These are phyloP conservation scores for Diadegma fenestrale DNA, from an alignment of 2,888 invertebrate species.

Conservation along the genomic window DNA sequence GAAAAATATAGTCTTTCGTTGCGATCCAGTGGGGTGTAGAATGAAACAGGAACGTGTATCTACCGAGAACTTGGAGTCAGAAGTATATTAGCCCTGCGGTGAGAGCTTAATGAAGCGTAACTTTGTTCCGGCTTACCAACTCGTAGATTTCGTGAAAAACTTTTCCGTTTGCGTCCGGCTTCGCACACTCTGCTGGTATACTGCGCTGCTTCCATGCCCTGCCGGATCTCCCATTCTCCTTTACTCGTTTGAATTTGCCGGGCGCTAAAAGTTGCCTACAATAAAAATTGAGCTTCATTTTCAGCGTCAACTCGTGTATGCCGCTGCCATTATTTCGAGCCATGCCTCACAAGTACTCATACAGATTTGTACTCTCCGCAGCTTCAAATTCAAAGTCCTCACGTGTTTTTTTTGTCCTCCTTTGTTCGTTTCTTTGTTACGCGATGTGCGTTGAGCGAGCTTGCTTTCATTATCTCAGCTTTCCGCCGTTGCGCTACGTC, in stretches of 20 bases:
- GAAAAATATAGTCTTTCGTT: background rate
- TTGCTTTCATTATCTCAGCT: background rate
- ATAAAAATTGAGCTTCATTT: slow-evolving; percentile 59
- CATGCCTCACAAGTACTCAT: slow-evolving; percentile 21
- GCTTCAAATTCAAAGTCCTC: slow-evolving; percentile 3
- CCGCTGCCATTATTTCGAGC: slow-evolving; percentile 21
- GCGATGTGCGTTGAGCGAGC: background rate
- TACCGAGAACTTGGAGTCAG: background rate
- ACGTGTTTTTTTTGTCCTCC: background rate
- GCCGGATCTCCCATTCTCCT: slow-evolving; percentile 9
- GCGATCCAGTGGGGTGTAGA: background rate
- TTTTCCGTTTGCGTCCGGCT: slow-evolving; percentile 45
- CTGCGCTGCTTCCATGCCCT: slow-evolving; percentile 35
- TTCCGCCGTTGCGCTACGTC: background rate
- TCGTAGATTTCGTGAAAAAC: slow-evolving; percentile 63
- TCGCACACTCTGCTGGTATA: slow-evolving; percentile 5
- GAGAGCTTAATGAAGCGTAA: slow-evolving; percentile 61
- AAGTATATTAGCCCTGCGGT: slow-evolving; percentile 25
- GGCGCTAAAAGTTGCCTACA: slow-evolving; percentile 58
- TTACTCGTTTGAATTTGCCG: slow-evolving; percentile 41
- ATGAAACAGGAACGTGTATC: background rate
- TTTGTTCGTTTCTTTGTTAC: background rate
- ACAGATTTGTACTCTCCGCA: slow-evolving; percentile 5
- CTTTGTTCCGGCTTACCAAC: slow-evolving; percentile 48
- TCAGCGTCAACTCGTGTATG: slow-evolving; percentile 24